phyloP scores from a whole-genome alignment of 2,888 invertebrate species.

The Folsomia manolachei region DNA sequence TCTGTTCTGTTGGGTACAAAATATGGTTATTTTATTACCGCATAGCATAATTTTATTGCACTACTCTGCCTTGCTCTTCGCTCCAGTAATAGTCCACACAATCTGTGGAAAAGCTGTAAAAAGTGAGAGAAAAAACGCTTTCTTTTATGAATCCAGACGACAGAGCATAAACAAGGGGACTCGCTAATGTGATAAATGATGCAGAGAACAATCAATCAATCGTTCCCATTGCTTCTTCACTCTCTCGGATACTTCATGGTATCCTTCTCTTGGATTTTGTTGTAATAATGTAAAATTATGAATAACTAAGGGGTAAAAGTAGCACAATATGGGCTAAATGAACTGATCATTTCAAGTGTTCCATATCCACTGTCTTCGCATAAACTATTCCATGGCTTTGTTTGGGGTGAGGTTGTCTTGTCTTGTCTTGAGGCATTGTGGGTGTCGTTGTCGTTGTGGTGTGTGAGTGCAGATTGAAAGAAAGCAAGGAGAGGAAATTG shows the following conservation, averaged over 20 bases:
- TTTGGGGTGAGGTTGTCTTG: conserved; percentile 9
- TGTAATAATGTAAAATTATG: too few species aligned
- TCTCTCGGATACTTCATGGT: too few species aligned
- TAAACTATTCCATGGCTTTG: too few species aligned
- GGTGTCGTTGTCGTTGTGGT: too few species aligned
- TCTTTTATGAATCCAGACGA: not conserved
- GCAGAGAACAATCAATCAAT: conserved; percentile 1
- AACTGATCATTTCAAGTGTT: too few species aligned
- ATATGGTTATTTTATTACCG: not conserved
- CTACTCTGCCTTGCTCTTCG: too few species aligned
- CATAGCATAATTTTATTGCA: conserved; percentile 1
- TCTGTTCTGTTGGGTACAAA: not conserved
- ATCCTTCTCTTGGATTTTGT: conserved; percentile 13
- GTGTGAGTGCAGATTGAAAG: conserved; percentile 6
- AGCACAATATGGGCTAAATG: too few species aligned
- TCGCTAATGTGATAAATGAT: not conserved
- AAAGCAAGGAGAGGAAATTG: not conserved
- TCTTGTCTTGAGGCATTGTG: too few species aligned
- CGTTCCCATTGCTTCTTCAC: not conserved
- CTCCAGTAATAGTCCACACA: too few species aligned
- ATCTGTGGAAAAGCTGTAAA: not conserved
- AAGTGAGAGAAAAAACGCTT: not conserved
- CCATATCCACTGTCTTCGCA: too few species aligned
- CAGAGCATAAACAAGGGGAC: not conserved
- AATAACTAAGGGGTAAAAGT: too few species aligned